Base-by-base conservation (phyloP, 1,140 invertebrate species). In the Myzus persicae region DNA sequence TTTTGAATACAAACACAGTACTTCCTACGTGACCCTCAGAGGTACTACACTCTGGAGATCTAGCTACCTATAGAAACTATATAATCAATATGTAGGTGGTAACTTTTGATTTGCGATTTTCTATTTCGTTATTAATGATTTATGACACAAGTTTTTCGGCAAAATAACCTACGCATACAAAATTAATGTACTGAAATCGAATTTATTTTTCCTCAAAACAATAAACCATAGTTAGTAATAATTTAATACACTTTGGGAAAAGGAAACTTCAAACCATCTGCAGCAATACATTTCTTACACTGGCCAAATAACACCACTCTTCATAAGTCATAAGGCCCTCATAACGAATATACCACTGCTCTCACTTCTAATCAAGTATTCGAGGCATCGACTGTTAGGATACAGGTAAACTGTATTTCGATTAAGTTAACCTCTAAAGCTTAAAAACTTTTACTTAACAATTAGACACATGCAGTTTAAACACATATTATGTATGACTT, bases 41-140 rank as follows among this genome's bases (percentile, higher is more conserved):
- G 59, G n/a, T 76, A 76, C n/a, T 76, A n/a, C 14, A 76, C n/a
- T 18, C n/a, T n/a, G 11, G 59, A 76, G 59, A 76, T n/a, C n/a
- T 76, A 76, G 59, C n/a, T 51, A 18, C 46, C 46, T 14, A 76
- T 76, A 36, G 14, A 18, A 76, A 76, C 59, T 76, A 76, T 14
- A n/a, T 18, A 76, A 76, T n/a, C 31, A 76, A 76, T 76, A 76
- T 4, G n/a, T n/a, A 76, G 18, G 14, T 59, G 46, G 46, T 48
- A 48, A 1, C 1, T 51, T 76, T 76, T 76, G 59, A 76, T 76
- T 76, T 76, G 59, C 31, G 59, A 76, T 76, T 76, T 24, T 4
- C 14, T n/a, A 76, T n/a, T 76, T 76, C n/a, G n/a, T 76, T 76
- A n/a, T n/a, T 76, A 76, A 36, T 76, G n/a, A 76, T 76, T 76